Evolutionary conservation across 1,140 invertebrate genomes (phyloP).

Genomic region (Drosophila melanogaster): Release_6_plus_ISO1_MT NT_033777.3:28035001-28035500

Average conservation of each 20-base stretch:
- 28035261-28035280: conserved; percentile 8
- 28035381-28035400: no score
- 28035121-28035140: conserved; percentile 59
- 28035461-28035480: background rate
- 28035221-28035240: conserved; percentile 53
- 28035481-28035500: no score
- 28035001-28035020: conserved; percentile 24
- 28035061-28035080: conserved; percentile 67
- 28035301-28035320: background rate
- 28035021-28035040: background rate
- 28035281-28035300: background rate
- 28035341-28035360: no score
- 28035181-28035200: background rate
- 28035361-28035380: no score
- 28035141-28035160: conserved; percentile 69
- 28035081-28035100: conserved; percentile 65
- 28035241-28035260: conserved; percentile 56
- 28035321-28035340: no score
- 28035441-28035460: background rate
- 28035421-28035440: no score
- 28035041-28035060: conserved; percentile 63
- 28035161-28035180: conserved; percentile 31
- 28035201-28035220: conserved; percentile 8
- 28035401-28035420: no score
- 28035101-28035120: conserved; percentile 79